These are phyloP conservation scores for Pedetes capensis DNA, from an alignment of 2,113 vertebrate genomes.

Conservation along the genomic window DNA sequence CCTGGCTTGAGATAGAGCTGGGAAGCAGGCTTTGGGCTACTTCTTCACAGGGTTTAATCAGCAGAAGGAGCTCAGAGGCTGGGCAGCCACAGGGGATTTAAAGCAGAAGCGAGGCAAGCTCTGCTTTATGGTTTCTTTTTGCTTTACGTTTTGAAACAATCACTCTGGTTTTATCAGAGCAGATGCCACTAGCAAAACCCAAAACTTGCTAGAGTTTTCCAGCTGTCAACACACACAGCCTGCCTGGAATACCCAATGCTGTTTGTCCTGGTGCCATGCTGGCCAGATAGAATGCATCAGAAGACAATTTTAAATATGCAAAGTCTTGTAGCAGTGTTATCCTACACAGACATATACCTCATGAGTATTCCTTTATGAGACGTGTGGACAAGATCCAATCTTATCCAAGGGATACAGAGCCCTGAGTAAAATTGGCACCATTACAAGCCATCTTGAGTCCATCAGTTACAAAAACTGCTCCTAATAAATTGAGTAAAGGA, in stretches of 20 bases:
- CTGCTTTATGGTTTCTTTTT: constrained; percentile 39
- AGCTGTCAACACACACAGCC: not conserved
- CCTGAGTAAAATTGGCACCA: not conserved
- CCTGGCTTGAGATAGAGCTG: fast-evolving
- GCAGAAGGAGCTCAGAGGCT: not conserved
- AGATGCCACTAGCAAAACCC: constrained; percentile 52
- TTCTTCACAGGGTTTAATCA: not conserved
- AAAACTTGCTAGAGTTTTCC: not conserved
- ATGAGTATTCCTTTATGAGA: not conserved
- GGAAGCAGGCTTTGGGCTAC: fast-evolving
- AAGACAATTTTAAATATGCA: not conserved
- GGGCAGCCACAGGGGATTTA: not conserved
- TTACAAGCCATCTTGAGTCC: not conserved
- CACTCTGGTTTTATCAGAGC: constrained; percentile 30
- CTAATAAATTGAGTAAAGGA: not conserved
- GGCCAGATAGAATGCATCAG: not conserved
- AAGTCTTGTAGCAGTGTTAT: not conserved
- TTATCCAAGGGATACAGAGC: not conserved
- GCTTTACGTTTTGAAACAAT: constrained; percentile 16
- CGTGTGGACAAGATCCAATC: not conserved
- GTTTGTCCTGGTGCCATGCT: not conserved
- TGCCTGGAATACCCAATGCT: not conserved
- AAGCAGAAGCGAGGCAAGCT: not conserved
- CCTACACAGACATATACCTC: not conserved
- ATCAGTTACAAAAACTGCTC: not conserved